These are phyloP conservation scores for Pachyramphus minor DNA, from an alignment of 2,113 vertebrate genomes.

Conservation along the genomic window DNA sequence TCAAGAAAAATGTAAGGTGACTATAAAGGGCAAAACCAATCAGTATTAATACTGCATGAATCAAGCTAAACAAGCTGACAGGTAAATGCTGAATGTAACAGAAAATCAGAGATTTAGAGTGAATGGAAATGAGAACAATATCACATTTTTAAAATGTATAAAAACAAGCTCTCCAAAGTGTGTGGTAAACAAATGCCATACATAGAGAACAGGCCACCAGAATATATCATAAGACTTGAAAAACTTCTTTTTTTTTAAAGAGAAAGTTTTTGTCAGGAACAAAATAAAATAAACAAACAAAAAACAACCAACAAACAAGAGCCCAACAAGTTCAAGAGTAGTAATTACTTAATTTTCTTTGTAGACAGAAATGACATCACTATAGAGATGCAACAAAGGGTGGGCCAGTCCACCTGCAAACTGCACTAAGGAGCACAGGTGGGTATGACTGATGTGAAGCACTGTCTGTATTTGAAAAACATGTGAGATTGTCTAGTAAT, in stretches of 20 bases:
- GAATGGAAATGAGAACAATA: not conserved
- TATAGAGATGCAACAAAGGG: not conserved
- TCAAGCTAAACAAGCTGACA: not conserved
- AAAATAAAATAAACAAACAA: not conserved
- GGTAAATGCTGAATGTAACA: not conserved
- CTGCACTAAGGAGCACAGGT: fast-evolving
- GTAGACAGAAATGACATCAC: not conserved
- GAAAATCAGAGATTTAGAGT: not conserved
- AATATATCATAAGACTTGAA: not conserved
- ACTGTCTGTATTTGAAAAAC: not conserved
- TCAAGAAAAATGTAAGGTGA: not conserved
- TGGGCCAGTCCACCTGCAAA: not conserved
- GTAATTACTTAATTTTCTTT: not conserved
- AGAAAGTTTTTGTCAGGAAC: not conserved
- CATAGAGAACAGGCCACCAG: not conserved
- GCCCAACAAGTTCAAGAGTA: not conserved
- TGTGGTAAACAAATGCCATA: not conserved
- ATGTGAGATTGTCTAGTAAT: not conserved
- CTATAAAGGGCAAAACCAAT: not conserved
- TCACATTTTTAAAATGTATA: not conserved
- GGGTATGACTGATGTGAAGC: not conserved
- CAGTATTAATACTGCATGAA: not conserved
- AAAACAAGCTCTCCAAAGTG: not conserved
- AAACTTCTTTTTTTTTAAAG: not conserved
- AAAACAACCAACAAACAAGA: not conserved